Conservation (phyloP, 2,888 invertebrate genomes). For the Allolobophora icterica region DNA sequence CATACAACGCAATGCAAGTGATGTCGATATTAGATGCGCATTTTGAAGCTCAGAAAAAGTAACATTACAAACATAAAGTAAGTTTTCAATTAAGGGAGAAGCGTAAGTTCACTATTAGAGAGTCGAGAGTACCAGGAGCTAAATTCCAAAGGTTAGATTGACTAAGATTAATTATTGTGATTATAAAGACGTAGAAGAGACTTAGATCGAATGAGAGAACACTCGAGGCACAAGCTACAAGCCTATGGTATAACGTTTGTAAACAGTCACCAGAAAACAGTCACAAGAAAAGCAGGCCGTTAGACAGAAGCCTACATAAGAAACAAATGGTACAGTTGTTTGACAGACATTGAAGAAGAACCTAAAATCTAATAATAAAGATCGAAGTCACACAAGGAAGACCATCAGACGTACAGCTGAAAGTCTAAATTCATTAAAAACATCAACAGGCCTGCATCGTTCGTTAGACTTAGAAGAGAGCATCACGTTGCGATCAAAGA, state of each 20-base stretch:
- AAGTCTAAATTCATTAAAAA: neutral
- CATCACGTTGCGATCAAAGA: neutral
- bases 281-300: neutral
- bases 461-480: neutral
- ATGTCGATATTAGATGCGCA: too few species aligned
- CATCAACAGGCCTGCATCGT: neutral
- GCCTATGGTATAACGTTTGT: too few species aligned
- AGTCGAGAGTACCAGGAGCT: neutral
- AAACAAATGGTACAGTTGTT: too few species aligned
- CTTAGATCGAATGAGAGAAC: neutral
- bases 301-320: neutral
- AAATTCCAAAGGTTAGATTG: neutral
- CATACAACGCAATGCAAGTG: too few species aligned
- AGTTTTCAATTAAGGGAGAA: too few species aligned
- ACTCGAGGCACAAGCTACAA: neutral
- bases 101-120: neutral
- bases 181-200: neutral
- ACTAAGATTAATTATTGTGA: neutral
- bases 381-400: neutral
- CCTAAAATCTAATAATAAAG: too few species aligned
- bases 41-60: too few species aligned
- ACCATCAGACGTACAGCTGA: neutral
- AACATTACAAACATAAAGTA: too few species aligned
- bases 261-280: neutral
- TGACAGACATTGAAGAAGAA: too few species aligned